Conservation (phyloP, 2,113 vertebrate genomes). For the Danio rerio region DNA sequence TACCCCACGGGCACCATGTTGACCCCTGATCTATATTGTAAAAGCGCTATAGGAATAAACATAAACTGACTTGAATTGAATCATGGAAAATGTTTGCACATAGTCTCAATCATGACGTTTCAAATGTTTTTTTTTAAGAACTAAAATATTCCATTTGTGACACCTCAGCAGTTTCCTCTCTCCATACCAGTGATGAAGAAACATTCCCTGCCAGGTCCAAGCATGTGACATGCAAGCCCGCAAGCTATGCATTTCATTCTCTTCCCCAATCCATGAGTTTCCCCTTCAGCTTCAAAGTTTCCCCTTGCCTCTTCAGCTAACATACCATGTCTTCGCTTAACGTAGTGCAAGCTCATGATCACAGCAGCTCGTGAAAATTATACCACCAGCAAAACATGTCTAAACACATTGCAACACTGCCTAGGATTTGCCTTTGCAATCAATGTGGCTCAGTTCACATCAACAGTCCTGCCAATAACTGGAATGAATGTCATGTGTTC, state of each 20-base stretch:
- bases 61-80: background rate
- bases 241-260: background rate
- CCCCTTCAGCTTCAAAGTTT: background rate
- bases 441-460: slow-evolving; percentile 24
- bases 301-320: background rate
- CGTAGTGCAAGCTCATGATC: background rate
- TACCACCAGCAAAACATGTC: slow-evolving; percentile 22
- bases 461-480: slow-evolving; percentile 23
- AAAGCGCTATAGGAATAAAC: too few relatives aligned
- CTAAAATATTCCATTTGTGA: slow-evolving; percentile 25
- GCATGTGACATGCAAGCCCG: background rate
- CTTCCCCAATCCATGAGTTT: background rate
- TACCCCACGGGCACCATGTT: too few relatives aligned
- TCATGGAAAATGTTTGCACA: background rate
- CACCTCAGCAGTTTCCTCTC: slow-evolving; percentile 26
- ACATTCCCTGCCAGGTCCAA: background rate
- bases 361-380: slow-evolving; percentile 19
- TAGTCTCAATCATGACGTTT: background rate
- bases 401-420: slow-evolving; percentile 20
- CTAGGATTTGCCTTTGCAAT: slow-evolving; percentile 21
- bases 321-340: background rate
- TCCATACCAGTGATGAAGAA: background rate
- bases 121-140: slow-evolving; percentile 9
- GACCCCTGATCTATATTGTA: too few relatives aligned
- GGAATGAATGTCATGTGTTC: slow-evolving; percentile 21